Evolutionary conservation across 1,140 invertebrate genomes (phyloP).

Genomic region (Harlomillsia oculata): DNA sequence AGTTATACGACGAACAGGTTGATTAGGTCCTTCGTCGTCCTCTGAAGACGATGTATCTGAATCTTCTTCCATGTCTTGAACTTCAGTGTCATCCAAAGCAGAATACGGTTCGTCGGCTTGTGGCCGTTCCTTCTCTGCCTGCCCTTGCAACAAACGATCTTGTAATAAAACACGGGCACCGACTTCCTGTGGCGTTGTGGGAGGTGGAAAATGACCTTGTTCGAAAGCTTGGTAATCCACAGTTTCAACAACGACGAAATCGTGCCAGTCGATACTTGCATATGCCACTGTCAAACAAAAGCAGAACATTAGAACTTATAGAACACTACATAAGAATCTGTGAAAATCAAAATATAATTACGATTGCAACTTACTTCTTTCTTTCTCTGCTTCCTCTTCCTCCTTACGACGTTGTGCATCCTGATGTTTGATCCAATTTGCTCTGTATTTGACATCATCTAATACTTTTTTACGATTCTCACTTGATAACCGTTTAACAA

Average conservation of each 20-base stretch:
- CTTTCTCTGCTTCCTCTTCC: constrained; percentile 88
- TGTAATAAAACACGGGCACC: constrained; percentile 86
- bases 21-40: constrained; percentile 49
- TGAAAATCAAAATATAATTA: neutral
- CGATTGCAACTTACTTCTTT: constrained; percentile 53
- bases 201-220: constrained; percentile 87
- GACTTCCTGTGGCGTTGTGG: constrained; percentile 93
- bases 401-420: constrained; percentile 82
- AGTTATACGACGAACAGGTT: constrained; percentile 38
- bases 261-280: constrained; percentile 98
- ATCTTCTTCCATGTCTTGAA: constrained; percentile 83
- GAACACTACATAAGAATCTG: neutral
- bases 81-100: constrained; percentile 43
- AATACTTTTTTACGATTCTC: constrained; percentile 73
- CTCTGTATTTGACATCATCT: constrained; percentile 84
- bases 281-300: constrained; percentile 63
- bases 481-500: constrained; percentile 65
- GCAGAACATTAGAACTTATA: constrained; percentile 1
- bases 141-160: constrained; percentile 43
- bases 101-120: constrained; percentile 50
- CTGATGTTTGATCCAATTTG: constrained; percentile 93
- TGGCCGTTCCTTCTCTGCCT: constrained; percentile 42
- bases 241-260: constrained; percentile 99
- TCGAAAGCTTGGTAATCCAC: constrained; percentile 98
- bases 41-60: constrained; percentile 54